Base-by-base conservation (phyloP, 2,797 vertebrate genomes). In the Botia kubotai region DNA sequence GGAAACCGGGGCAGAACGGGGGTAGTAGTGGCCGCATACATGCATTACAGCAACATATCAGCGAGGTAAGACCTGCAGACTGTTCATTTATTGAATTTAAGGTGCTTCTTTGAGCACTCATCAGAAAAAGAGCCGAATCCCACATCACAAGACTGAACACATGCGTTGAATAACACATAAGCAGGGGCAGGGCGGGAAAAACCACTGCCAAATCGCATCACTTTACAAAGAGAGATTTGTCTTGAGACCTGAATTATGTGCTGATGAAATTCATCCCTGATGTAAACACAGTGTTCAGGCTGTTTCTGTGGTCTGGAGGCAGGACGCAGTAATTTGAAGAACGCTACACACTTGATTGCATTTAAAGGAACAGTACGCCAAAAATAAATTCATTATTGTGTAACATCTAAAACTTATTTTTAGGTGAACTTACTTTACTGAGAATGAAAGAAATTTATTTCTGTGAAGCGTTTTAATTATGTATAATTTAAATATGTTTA, bases 21-120 rank as follows among this genome's bases (percentile, higher is more conserved):
- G 0, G 97, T 99, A 77, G 98, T 99, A 60, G 96, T 98, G 23
- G 97, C 98, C 0, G 98, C 98, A 0, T 99, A 98, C 89, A 97
- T 98, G 97, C 97, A 99, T 89, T 99, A 99, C 93, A 99, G 97
- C 94, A 98, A 98, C 92, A 99, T 99, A 67, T 87, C 86, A 21
- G 86, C 86, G 14, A 85, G 86, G 86, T 85, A 74, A 85, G 74
- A 16, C 29, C 0, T 52, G 36, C 2, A 2, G 3, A 36, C 68
- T 80, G 19, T 66, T 21, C 72, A 33, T 80, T 78, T 77, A 75
- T 68, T 73, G 19, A 75, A 26, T 84, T 69, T 84, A 46, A 63
- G 65, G 69, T 26, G 77, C 63, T 63, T 48, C 13, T 66, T 65
- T 67, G 67, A 76, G 68, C 19, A 3, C 17, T 55, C 17, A 53